A percentile compares a stretch with the other conserved stretches of the same genome.
Evolutionary conservation across 35 echinoderm and acorn worm genomes (phyloP).

Genomic region (Diadema setosum): DNA sequence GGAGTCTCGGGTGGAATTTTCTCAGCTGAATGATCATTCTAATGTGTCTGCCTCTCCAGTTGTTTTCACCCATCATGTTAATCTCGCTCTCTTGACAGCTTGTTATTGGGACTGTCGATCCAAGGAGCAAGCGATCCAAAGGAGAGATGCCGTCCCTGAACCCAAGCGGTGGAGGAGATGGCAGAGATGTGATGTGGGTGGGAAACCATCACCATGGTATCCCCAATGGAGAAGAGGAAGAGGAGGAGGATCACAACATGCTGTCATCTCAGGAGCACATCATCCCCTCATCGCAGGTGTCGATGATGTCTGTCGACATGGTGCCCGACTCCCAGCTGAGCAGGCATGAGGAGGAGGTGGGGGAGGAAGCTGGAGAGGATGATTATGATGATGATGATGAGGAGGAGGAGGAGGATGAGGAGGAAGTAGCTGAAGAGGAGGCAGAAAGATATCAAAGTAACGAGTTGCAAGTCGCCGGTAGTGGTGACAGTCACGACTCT

Average conservation of each 20-base stretch:
- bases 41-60: too few species aligned
- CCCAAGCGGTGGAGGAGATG: not conserved
- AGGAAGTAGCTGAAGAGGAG: not conserved
- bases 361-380: not conserved
- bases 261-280: not conserved
- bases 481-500: too few species aligned
- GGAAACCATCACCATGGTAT: not conserved
- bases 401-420: not conserved
- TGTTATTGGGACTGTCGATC: not conserved
- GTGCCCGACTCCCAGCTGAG: not conserved
- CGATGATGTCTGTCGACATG: constrained; percentile 8
- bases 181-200: not conserved
- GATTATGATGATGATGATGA: not conserved
- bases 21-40: too few species aligned
- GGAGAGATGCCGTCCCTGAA: not conserved
- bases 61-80: too few species aligned
- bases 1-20: too few species aligned
- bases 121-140: not conserved
- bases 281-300: not conserved
- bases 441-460: too few species aligned
- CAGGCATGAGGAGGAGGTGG: not conserved
- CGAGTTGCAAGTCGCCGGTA: too few species aligned
- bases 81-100: not conserved
- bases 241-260: not conserved
- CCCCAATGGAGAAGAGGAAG: not conserved